Conservation (phyloP, 2,113 vertebrate genomes). For the Pelecanoides urinatrix region DNA sequence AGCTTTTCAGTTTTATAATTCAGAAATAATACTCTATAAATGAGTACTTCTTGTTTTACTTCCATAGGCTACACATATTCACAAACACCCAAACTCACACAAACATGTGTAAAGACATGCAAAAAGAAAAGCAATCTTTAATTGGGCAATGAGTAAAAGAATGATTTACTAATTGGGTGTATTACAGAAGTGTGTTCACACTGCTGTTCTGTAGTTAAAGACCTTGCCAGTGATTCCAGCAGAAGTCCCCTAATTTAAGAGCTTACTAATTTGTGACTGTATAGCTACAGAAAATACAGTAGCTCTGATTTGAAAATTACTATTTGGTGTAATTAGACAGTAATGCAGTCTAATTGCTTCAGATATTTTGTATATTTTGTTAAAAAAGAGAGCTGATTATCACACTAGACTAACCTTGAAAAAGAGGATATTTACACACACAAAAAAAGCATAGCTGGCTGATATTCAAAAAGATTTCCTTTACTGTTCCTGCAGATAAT, state of each 20-base stretch:
- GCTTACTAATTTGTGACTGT: conserved; percentile 14
- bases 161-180: conserved; percentile 1
- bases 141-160: neutral
- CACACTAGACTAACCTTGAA: neutral
- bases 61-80: neutral
- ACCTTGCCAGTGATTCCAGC: neutral
- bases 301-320: conserved; percentile 42
- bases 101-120: neutral
- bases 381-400: neutral
- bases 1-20: conserved; percentile 55
- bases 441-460: neutral
- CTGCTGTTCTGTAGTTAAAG: neutral
- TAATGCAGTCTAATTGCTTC: conserved; percentile 20
- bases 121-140: neutral
- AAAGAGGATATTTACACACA: neutral
- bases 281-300: conserved; percentile 19
- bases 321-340: conserved; percentile 21
- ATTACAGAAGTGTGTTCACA: neutral
- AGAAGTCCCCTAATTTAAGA: conserved; percentile 2
- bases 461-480: neutral
- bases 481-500: neutral
- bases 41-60: conserved; percentile 12
- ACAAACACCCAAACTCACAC: neutral
- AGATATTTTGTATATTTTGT: conserved; percentile 14
- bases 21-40: conserved; percentile 31